Evolutionary conservation across 1,140 invertebrate species (phyloP).

Genomic region (Venustaconcha ellipsiformis): DNA sequence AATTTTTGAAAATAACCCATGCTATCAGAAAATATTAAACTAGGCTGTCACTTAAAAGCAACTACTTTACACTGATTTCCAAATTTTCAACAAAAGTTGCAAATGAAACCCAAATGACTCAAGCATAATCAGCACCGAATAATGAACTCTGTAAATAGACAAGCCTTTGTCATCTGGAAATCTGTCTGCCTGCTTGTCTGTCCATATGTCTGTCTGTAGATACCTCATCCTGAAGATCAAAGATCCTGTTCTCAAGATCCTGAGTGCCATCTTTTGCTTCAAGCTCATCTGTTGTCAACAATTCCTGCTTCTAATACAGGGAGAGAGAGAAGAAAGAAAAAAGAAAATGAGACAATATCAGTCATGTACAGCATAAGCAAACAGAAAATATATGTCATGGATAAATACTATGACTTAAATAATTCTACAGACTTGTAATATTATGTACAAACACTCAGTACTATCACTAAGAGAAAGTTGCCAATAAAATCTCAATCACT

Average conservation of each 20-base stretch:
- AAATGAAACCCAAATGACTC: neutral
- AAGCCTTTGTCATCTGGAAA: slow-evolving; percentile 32
- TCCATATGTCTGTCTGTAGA: slow-evolving; percentile 19
- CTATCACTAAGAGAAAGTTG: no score
- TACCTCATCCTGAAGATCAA: slow-evolving; percentile 92
- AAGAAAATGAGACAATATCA: neutral
- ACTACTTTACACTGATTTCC: slow-evolving; percentile 1
- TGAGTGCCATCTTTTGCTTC: slow-evolving; percentile 80
- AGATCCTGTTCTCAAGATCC: slow-evolving; percentile 90
- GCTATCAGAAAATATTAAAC: neutral
- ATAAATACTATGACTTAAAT: no score
- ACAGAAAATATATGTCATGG: no score
- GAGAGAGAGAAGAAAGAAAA: neutral
- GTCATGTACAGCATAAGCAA: neutral
- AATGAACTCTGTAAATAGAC: neutral
- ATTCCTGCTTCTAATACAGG: slow-evolving; percentile 85
- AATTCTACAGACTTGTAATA: no score
- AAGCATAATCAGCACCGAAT: neutral
- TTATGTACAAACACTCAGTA: no score
- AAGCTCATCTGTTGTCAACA: slow-evolving; percentile 89
- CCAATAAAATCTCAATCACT: no score
- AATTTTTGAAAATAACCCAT: no score
- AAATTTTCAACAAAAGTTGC: neutral
- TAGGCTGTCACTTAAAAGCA: neutral
- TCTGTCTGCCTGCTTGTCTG: slow-evolving; percentile 20